Evolutionary conservation across 2,888 invertebrate species (phyloP), one percentile per base, ranked within the genome.

Genomic region (Neoitamus cyanurus): DNA sequence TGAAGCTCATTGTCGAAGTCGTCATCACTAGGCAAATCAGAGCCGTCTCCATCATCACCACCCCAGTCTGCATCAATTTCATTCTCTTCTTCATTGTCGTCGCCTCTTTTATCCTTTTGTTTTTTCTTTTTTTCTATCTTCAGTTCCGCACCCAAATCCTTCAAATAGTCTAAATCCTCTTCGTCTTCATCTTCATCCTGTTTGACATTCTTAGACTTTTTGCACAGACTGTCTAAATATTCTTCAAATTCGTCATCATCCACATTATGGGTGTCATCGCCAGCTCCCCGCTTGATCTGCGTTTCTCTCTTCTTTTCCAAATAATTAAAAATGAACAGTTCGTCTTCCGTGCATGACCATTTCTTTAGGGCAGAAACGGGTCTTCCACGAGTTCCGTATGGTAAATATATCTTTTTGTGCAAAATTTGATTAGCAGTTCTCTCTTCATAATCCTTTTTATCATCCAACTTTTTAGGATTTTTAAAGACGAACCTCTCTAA

Each of bases 401-500:
- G 94, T 13, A 91, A 90, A 90, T 97, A 96, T 80, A 94, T 93
- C 89, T 95, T 94, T 70, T 89, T 89, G 5, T 89, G 87, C 5
- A 72, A 9, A n/a, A 83, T 83, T 77, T 86, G 83, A 3, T 83
- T 72, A 1, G 87, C 83, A 0, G 86, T 69, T 88, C 91, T 85
- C 90, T 92, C 87, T 92, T 93, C 48, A 91, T 91, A 83, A n/a
- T 92, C 86, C 13, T 93, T 87, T 31, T 89, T 88, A 15, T 88
- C 85, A 0, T 92, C 92, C 0, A 92, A 88, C 87, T 94, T 94
- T 90, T 96, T 97, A 0, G 97, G 97, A 92, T 99, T 99, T 90
- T 98, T 97, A 90, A 97, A 99, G 9, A 97, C 97, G 90, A 99
- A 99, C 69, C 99, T 93, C 89, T 99, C 99, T 72, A 99, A 92